Evolutionary conservation across 2,888 invertebrate genomes (phyloP).

Genomic region (Tipula vernalis): DNA sequence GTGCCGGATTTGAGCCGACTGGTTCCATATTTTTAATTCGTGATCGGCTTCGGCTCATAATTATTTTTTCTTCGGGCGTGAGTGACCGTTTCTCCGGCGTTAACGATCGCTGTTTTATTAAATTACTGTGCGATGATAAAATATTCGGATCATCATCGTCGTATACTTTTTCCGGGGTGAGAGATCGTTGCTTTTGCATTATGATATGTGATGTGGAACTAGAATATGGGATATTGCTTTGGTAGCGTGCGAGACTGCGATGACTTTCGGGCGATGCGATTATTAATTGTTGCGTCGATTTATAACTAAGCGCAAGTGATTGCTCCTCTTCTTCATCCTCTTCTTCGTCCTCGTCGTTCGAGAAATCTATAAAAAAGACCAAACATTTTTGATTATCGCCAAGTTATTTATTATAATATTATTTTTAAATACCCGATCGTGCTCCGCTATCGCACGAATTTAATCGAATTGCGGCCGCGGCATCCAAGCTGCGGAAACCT

Average conservation of each 20-base stretch:
- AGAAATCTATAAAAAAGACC: conserved; percentile 32
- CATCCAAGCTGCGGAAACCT: conserved; percentile 51
- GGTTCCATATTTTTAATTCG: conserved; percentile 8
- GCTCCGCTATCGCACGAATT: conserved; percentile 39
- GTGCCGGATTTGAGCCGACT: conserved; percentile 6
- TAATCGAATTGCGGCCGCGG: conserved; percentile 35
- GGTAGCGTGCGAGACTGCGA: neutral
- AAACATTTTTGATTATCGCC: neutral
- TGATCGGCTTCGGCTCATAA: conserved; percentile 16
- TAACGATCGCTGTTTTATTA: conserved; percentile 32
- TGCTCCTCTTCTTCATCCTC: conserved; percentile 34
- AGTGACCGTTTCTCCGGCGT: conserved; percentile 34
- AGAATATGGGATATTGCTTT: neutral
- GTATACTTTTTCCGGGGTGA: conserved; percentile 29
- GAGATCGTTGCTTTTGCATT: conserved; percentile 27
- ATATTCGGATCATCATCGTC: conserved; percentile 28
- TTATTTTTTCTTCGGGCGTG: conserved; percentile 31
- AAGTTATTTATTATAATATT: neutral
- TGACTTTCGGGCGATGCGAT: neutral
- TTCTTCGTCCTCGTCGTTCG: conserved; percentile 42
- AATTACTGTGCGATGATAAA: conserved; percentile 26
- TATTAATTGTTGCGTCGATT: conserved; percentile 13
- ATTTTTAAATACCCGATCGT: conserved; percentile 29
- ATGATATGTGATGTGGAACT: conserved; percentile 10
- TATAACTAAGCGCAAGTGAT: conserved; percentile 15